Evolutionary conservation across 1,140 invertebrate genomes (phyloP).

Genomic region (Pogonognathellus flavescens): DNA sequence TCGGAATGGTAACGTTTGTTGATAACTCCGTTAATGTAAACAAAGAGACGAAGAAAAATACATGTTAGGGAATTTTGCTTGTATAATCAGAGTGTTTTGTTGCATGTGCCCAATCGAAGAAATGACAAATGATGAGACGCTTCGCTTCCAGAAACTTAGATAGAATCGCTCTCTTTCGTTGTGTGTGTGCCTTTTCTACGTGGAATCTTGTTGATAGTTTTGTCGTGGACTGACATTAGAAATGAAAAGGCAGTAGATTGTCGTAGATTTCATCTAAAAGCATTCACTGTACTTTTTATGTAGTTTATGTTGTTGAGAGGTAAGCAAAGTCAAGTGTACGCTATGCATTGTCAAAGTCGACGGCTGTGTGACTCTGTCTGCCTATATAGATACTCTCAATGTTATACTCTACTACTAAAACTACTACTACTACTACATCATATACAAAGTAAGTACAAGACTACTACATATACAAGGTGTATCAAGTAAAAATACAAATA

Average conservation of each 20-base stretch:
- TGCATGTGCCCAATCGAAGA: slow-evolving; percentile 38
- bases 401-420: no score
- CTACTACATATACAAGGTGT: no score
- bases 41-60: slow-evolving; percentile 9
- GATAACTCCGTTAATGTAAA: slow-evolving; percentile 40
- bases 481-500: no score
- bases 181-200: neutral
- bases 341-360: neutral
- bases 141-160: slow-evolving; percentile 40
- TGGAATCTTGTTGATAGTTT: slow-evolving; percentile 18
- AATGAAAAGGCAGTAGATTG: slow-evolving; percentile 27
- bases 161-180: neutral
- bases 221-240: slow-evolving; percentile 37
- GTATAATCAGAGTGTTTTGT: slow-evolving; percentile 45
- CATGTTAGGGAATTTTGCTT: slow-evolving; percentile 37
- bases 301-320: neutral
- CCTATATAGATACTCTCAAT: no score
- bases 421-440: no score
- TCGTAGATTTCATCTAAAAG: slow-evolving; percentile 34
- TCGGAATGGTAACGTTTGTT: slow-evolving; percentile 36
- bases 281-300: slow-evolving; percentile 13
- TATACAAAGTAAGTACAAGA: no score
- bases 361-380: no score
- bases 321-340: neutral
- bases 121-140: slow-evolving; percentile 45